Evolutionary conservation across 2,888 invertebrate species (phyloP), one percentile per base, ranked within the genome.

Genomic region (Lobophora halterata): DNA sequence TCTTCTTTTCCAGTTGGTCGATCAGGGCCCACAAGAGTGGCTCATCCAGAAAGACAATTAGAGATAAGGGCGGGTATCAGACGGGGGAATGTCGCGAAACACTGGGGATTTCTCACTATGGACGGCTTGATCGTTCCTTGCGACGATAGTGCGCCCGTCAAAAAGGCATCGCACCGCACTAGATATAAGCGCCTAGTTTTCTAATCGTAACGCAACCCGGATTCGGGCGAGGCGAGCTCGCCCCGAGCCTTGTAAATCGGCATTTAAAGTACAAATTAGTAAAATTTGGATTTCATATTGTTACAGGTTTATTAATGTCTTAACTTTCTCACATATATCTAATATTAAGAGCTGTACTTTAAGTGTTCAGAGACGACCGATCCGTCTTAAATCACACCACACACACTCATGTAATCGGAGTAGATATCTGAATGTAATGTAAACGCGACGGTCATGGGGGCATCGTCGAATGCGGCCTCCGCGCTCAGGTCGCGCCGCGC

Each of bases 221-320:
- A 76, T 72, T 70, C 77, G 77, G 75, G 71, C 74, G 85, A 79
- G 85, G 73, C 81, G 85, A 78, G 68, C 72, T 60, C 61, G 65
- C 69, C 65, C 72, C 74, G 85, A 75, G 55, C 77, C 85, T 68
- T 82, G 83, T 81, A 76, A 75, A 85, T 85, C 82, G 85, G 85
- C 86, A 86, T 85, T 86, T 86, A 86, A 86, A 87, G 86, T 87
- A 86, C 87, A 87, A 87, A 86, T 81, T 83, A 85, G 86, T 86
- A 83, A 85, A 86, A 81, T 85, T 82, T 79, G 75, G 81, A 86
- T 83, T 82, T 86, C 73, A 74, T 83, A 82, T 87, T 86, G 86
- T 87, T 87, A 82, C 86, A 87, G 86, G 86, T 87, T 86, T 83
- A 85, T 85, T 85, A 85, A 86, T 81, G 76, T 75, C 73, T 83